Evolutionary conservation across 1,140 invertebrate species (phyloP), one percentile per base, ranked within the genome.

Genomic region (Microvelia longipes): DNA sequence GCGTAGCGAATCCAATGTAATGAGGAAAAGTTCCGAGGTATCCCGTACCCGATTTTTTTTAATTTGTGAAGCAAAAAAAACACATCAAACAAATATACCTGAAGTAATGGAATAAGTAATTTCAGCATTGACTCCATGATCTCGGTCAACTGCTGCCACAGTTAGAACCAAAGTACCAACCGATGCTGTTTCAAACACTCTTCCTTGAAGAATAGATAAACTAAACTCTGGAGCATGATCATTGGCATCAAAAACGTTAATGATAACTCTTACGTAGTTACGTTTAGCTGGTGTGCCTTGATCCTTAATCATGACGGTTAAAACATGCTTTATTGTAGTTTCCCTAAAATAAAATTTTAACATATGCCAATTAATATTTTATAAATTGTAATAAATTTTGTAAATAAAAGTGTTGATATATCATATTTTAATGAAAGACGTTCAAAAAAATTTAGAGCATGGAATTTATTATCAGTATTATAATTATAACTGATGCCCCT

Each of bases 271-370:
- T 1, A 92, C 91, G 77, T 89, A 93, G 77, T 92, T 93, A 19
- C 90, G 82, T 76, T 93, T 90, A 0, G 90, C 87, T 14, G 90
- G 91, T 0, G 88, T 90, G 0, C 93, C 93, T 75, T 92, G 88
- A 79, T 98, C 94, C 73, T 90, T 88, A 0, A 93, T 93, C 85
- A 92, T 91, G 1, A 96, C 88, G 0, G 91, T 96, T 35, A 97
- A 77, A 30, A 93, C 84, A 80, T 97, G 94, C 50, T 90, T 84
- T 27, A 86, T 84, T 2, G 90, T 87, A 25, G 87, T 87, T 79
- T 97, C 93, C 29, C 85, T 85, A 76, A 61, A 74, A 71, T 73
- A 69, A 69, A 71, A 66, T 13, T 28, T 27, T 28, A 26, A 61
- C 68, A 29, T 50, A 50, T 19, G 25, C 26, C 29, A 66, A 71